phyloP scores from a whole-genome alignment of 2,113 vertebrate genomes.

The Chloropsis cyanopogon region DNA sequence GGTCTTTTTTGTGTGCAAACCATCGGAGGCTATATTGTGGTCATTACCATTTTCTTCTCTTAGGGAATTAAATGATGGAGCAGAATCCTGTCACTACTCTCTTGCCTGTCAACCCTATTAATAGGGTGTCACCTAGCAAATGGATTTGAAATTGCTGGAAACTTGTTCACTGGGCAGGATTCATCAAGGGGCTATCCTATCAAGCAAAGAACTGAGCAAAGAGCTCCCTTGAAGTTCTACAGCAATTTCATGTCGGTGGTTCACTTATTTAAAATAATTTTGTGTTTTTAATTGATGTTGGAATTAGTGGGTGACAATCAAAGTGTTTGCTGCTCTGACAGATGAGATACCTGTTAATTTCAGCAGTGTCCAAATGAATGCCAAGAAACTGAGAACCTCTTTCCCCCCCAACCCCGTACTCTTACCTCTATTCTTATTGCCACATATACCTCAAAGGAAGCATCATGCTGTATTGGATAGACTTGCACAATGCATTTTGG shows the following conservation, averaged over 20 bases:
- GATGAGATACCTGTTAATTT: neutral
- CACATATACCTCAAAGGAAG: neutral
- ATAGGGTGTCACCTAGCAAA: neutral
- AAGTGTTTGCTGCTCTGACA: neutral
- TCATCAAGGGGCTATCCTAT: neutral
- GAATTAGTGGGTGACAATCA: fast-evolving
- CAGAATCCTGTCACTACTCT: neutral
- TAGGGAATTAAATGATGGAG: neutral
- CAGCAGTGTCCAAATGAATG: neutral
- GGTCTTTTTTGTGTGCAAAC: neutral
- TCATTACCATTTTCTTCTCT: neutral
- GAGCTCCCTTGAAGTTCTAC: neutral
- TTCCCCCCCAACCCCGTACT: neutral
- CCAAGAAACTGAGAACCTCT: neutral
- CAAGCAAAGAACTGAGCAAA: neutral
- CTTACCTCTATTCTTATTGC: neutral
- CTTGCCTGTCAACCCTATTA: neutral
- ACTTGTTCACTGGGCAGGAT: neutral
- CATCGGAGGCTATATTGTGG: neutral
- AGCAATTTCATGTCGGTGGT: neutral
- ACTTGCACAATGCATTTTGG: neutral
- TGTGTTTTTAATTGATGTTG: neutral
- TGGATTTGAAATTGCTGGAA: neutral
- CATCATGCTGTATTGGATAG: neutral
- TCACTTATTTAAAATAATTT: neutral